Evolutionary conservation across 2,113 vertebrate species (phyloP), one percentile per base, ranked within the genome.

Genomic region (Bubalus kerabau): DNA sequence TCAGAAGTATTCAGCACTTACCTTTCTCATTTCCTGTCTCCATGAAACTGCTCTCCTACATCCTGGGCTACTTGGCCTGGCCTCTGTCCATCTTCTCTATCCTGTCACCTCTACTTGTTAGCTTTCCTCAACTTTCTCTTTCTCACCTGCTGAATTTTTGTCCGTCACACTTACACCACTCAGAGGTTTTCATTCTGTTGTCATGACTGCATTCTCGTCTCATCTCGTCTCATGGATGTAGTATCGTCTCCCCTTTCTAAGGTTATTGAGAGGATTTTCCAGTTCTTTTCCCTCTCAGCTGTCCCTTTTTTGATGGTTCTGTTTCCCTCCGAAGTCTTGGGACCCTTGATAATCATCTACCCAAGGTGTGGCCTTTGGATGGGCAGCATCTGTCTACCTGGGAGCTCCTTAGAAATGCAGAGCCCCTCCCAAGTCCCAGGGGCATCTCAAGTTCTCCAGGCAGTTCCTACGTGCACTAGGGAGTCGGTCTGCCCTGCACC

Each of bases 401-500:
- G 17, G 21, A 50, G 17, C 30, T 21, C 14, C 0, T n/a, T 6
- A 23, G 60, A 48, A 36, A 19, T n/a, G 56, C 15, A 9, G 32
- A 28, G 11, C 24, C 0, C 10, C 23, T 17, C 17, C 32, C 17
- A 56, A 36, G 32, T 40, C 28, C 71, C 0, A 6, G n/a, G 86
- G n/a, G 16, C 16, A 32, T 60, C 56, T 60, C 6, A 36, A 76
- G 28, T 48, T 52, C 32, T 94, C 46, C 28, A 80, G 40, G 15
- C 12, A 19, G 54, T 40, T 56, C 7, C 15, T 9, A 30, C 0
- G 4, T 8, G n/a, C 5, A 1, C 46, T 17, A 24, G 26, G 32
- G 74, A 23, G 82, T 30, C 19, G 30, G 23, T 67, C 30, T n/a
- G 76, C 40, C 16, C 3, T 60, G 36, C 6, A 5, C 57, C 50